These are phyloP conservation scores for Xylota segnis DNA, from an alignment of 2,888 invertebrate species.

Conservation along the genomic window DNA sequence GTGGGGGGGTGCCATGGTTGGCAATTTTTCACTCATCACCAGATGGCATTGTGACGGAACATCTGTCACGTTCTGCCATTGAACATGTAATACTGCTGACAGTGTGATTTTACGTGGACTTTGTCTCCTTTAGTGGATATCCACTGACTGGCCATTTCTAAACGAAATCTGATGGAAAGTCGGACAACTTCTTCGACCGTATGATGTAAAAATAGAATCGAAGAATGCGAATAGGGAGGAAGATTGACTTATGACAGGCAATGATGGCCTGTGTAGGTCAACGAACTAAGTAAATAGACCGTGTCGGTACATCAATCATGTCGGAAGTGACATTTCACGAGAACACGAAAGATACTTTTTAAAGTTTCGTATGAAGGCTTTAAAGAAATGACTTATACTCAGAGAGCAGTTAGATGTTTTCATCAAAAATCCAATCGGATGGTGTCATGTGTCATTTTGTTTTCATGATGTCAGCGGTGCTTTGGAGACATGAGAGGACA, in stretches of 20 bases:
- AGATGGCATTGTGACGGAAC: not conserved
- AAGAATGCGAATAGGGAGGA: not conserved
- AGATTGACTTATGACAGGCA: conserved; percentile 8
- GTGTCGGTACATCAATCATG: not conserved
- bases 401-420: too few species aligned
- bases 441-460: too few species aligned
- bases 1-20: not conserved
- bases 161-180: conserved; percentile 37
- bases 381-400: not conserved
- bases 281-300: conserved; percentile 11
- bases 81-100: conserved; percentile 45
- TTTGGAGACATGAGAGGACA: too few species aligned
- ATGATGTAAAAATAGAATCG: conserved; percentile 21
- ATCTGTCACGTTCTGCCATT: conserved; percentile 34
- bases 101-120: conserved; percentile 2
- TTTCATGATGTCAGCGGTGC: too few species aligned
- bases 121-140: conserved; percentile 4
- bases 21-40: conserved; percentile 1
- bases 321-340: not conserved
- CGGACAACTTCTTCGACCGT: conserved; percentile 8
- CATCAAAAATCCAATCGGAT: too few species aligned
- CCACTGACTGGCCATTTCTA: conserved; percentile 31
- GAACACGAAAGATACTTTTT: not conserved
- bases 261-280: conserved; percentile 12
- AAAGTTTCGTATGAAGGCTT: not conserved